These are phyloP conservation scores for Cremastobaeus sp. DNA, from an alignment of 2,888 invertebrate species.

Conservation along the genomic window DNA sequence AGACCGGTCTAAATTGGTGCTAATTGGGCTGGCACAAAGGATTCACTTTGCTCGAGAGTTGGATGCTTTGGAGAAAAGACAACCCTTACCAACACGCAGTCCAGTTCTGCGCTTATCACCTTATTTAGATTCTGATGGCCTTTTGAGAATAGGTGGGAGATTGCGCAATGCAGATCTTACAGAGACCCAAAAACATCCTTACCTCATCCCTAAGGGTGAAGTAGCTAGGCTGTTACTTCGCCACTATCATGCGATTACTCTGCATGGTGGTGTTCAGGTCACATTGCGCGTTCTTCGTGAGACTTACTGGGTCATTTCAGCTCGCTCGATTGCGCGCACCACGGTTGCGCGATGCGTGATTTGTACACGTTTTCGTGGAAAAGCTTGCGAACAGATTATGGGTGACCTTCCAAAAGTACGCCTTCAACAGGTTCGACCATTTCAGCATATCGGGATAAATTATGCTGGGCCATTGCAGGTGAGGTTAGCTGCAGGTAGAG, in stretches of 20 bases:
- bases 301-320: neutral
- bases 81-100: too few relatives aligned
- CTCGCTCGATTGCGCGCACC: neutral
- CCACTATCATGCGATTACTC: neutral
- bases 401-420: neutral
- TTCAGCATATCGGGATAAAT: constrained; percentile 3
- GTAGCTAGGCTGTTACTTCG: neutral
- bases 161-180: neutral
- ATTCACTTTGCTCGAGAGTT: too few relatives aligned
- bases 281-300: neutral
- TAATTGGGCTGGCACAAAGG: too few relatives aligned
- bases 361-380: neutral
- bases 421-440: neutral
- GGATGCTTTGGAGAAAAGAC: too few relatives aligned
- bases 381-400: neutral
- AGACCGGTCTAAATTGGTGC: too few relatives aligned
- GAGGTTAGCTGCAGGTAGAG: neutral
- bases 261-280: neutral
- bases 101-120: neutral
- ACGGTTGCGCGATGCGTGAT: neutral
- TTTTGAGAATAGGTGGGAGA: neutral
- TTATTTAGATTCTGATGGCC: neutral
- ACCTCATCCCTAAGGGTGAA: neutral
- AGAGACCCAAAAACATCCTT: neutral
- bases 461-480: constrained; percentile 4